These are phyloP conservation scores for Pelobates cultripes DNA, from an alignment of 2,797 vertebrate species.

Conservation along the genomic window DNA sequence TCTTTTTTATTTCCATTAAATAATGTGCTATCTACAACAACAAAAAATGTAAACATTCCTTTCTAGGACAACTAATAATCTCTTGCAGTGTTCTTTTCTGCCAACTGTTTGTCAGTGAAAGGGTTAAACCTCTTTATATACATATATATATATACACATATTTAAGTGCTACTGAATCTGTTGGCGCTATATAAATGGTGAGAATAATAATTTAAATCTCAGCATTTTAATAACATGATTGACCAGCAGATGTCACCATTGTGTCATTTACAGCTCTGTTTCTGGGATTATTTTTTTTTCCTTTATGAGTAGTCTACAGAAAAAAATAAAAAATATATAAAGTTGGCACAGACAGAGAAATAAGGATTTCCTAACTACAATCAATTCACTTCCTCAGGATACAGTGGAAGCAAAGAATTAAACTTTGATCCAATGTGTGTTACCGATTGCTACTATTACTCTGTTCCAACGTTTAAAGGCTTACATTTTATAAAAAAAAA, in stretches of 20 bases:
- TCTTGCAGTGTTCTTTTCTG: too few species aligned
- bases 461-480: background rate
- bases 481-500: background rate
- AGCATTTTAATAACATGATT: conserved; percentile 22
- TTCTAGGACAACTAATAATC: too few species aligned
- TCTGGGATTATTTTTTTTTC: background rate
- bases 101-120: too few species aligned
- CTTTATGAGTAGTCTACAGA: background rate
- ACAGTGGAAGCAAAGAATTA: conserved; percentile 37
- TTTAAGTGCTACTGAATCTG: too few species aligned
- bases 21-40: too few species aligned
- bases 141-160: too few species aligned
- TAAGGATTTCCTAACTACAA: conserved; percentile 54
- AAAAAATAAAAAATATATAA: background rate
- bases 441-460: conserved; percentile 19
- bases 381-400: conserved; percentile 51
- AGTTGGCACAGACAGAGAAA: conserved; percentile 33
- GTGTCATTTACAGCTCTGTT: conserved; percentile 21
- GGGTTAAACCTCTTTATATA: too few species aligned
- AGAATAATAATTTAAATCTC: background rate
- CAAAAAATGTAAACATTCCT: too few species aligned
- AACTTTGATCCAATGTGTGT: conserved; percentile 21
- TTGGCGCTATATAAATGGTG: too few species aligned
- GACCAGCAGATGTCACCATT: conserved; percentile 48
- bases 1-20: too few species aligned